phyloP scores from a whole-genome alignment of 2,113 vertebrate species.

The Heterocephalus glaber region DNA sequence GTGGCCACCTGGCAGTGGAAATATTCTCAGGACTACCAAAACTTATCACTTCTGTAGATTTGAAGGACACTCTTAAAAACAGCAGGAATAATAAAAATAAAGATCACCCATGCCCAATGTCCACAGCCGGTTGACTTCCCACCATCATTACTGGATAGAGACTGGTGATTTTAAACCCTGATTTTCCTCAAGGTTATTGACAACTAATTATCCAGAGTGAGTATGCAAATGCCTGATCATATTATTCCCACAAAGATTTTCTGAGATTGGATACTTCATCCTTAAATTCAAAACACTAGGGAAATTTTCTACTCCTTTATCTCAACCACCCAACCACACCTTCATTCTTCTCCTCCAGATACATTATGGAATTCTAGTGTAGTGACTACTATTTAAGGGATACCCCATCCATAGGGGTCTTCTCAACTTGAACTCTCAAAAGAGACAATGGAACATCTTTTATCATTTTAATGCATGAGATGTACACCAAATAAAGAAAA shows the following conservation, averaged over 20 bases:
- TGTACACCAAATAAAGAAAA: slow-evolving; percentile 9
- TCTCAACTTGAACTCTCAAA: neutral
- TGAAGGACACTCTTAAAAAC: neutral
- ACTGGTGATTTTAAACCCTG: neutral
- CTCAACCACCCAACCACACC: neutral
- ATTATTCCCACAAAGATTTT: neutral
- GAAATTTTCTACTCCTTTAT: neutral
- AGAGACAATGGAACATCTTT: neutral
- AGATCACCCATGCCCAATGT: neutral
- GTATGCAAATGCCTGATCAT: neutral
- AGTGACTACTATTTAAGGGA: neutral
- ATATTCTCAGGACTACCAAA: neutral
- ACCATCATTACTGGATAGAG: neutral
- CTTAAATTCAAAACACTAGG: slow-evolving; percentile 34
- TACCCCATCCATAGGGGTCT: neutral
- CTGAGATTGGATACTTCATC: neutral
- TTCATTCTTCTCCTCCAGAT: neutral
- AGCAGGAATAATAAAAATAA: neutral
- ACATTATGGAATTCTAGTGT: neutral
- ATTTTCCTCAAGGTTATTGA: neutral
- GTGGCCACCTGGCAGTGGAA: neutral
- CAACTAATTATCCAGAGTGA: neutral
- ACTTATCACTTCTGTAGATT: neutral
- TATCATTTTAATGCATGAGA: neutral
- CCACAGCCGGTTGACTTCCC: neutral